Evolutionary conservation across 2,888 invertebrate genomes (phyloP).

Genomic region (Kryphioiulus occultus): DNA sequence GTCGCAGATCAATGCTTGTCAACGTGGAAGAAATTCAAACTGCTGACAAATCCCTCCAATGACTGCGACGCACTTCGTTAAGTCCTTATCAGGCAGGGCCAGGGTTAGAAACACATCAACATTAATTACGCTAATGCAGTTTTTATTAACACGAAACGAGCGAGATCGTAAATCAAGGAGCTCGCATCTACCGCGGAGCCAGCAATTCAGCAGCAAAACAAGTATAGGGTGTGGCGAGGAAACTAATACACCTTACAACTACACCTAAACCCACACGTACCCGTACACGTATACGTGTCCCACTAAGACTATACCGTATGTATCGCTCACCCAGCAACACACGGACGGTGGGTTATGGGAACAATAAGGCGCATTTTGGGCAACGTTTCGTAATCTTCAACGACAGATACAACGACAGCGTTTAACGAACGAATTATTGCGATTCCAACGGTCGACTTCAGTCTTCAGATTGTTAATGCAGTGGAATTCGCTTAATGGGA

Average conservation of each 20-base stretch:
- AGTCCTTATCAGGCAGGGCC: neutral
- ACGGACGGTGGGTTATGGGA: neutral
- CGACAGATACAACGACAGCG: neutral
- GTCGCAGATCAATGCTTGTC: neutral
- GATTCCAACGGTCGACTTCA: neutral
- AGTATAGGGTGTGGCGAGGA: too few relatives aligned
- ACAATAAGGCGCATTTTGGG: neutral
- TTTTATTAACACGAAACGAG: conserved; percentile 29
- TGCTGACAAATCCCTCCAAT: neutral
- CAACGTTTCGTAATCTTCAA: neutral
- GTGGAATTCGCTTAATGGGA: too few relatives aligned
- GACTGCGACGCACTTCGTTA: neutral
- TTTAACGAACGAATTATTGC: neutral
- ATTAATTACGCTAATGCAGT: conserved; percentile 35
- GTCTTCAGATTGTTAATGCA: too few relatives aligned
- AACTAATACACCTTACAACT: too few relatives aligned
- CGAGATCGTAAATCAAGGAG: conserved; percentile 2
- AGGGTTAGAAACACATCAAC: conserved; percentile 30
- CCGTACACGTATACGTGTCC: too few relatives aligned
- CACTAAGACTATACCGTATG: too few relatives aligned
- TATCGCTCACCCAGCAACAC: neutral
- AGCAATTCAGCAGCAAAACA: neutral
- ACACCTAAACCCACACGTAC: too few relatives aligned
- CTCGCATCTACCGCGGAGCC: neutral
- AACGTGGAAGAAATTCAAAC: neutral